Evolutionary conservation across 2,888 invertebrate species (phyloP).

Genomic region (Hedychridium roseum): DNA sequence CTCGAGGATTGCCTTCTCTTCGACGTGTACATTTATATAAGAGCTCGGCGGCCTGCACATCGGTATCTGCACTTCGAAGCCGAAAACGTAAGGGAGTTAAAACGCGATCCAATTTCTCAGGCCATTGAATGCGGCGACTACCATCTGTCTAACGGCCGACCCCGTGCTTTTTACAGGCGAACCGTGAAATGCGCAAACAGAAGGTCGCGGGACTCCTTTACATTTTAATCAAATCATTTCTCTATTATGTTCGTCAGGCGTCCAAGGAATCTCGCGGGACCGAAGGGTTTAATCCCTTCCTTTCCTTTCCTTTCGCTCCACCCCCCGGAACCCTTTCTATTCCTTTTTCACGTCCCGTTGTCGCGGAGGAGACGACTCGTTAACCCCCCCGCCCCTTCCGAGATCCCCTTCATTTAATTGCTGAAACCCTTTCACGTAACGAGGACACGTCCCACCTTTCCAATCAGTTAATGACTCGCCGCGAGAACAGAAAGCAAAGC

Average conservation of each 20-base stretch:
- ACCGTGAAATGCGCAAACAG: slow-evolving; percentile 65
- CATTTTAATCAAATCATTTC: slow-evolving; percentile 65
- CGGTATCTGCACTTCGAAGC: slow-evolving; percentile 41
- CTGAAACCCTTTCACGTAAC: slow-evolving; percentile 37
- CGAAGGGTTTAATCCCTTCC: slow-evolving; percentile 54
- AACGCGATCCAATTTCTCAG: slow-evolving; percentile 65
- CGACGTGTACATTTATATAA: no score
- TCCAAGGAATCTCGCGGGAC: slow-evolving; percentile 52
- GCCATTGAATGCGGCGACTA: slow-evolving; percentile 64
- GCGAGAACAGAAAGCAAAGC: no score
- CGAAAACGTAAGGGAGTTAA: slow-evolving; percentile 62
- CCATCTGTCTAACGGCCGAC: slow-evolving; percentile 62
- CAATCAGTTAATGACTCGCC: slow-evolving; percentile 43
- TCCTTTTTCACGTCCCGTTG: slow-evolving; percentile 13
- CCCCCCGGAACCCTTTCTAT: slow-evolving; percentile 1
- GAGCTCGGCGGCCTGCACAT: slow-evolving; percentile 9
- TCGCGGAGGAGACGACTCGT: slow-evolving; percentile 15
- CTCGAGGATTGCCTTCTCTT: slow-evolving; percentile 2
- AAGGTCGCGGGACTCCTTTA: slow-evolving; percentile 58
- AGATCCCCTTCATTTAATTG: slow-evolving; percentile 21
- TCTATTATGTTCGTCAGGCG: slow-evolving; percentile 56
- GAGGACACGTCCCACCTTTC: slow-evolving; percentile 24
- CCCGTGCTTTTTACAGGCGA: slow-evolving; percentile 60
- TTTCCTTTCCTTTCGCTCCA: slow-evolving; percentile 9
- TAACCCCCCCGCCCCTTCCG: slow-evolving; percentile 15